Base-by-base conservation (phyloP, 2,113 vertebrate genomes). In the Oceanodroma tethys region DNA sequence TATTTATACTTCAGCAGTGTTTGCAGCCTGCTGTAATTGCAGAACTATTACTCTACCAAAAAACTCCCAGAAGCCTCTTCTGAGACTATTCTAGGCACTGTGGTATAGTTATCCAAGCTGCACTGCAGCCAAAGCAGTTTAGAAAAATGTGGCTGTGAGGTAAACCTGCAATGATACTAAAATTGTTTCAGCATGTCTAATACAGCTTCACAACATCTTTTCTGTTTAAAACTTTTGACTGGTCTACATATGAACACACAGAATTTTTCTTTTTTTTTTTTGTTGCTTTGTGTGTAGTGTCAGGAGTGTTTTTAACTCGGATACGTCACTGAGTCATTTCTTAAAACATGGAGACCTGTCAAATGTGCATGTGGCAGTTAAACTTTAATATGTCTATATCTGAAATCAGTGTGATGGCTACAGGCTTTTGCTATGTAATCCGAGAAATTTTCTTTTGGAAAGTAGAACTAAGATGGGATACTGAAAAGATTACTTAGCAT, bases 171-270 rank as follows among this genome's bases (percentile, higher is more conserved):
- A 4, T 40, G 27, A 74, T 36, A 62, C 11, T 80, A 2, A 73
- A 92, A 32, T 65, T 73, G 13, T 62, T 86, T 76, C 67, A 62
- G n/a, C 0, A 0, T 58, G 30, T 68, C 29, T 76, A 15, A n/a
- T 34, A 32, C 13, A 65, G 62, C 45, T 42, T 58, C 7, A 14
- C 19, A 32, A 1, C 2, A 42, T 60, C 3, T 82, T 74, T 74
- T 80, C 14, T 47, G 5, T 56, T 88, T 79, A 40, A 65, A 91
- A 40, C 8, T 75, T 79, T 29, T 32, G 34, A n/a, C 55, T 62
- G 8, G 3, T 73, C 53, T 45, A 16, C 6, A 18, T 38, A 20
- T 4, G n/a, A 58, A 29, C 20, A 36, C 5, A 2, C 1, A 1
- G 5, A 14, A 2, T 30, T 34, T 53, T n/a, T 13, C 21, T 9